phyloP scores from a whole-genome alignment of 2,888 invertebrate species.

The Diplolepis rosae region DNA sequence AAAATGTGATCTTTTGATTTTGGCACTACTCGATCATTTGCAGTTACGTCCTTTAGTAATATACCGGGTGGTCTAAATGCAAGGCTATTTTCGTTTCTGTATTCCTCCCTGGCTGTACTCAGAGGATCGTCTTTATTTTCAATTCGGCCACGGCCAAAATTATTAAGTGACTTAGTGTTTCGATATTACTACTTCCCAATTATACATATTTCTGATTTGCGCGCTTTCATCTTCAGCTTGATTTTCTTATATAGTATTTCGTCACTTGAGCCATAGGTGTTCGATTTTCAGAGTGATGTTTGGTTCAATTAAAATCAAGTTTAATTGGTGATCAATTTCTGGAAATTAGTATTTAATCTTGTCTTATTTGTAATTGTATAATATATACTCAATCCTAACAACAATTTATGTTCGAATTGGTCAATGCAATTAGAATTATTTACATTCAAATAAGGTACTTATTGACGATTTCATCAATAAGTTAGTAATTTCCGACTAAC shows the following conservation, averaged over 20 bases:
- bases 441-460: too few species aligned
- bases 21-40: constrained; percentile 62
- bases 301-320: too few species aligned
- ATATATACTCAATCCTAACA: too few species aligned
- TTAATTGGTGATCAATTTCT: too few species aligned
- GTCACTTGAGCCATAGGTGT: neutral
- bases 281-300: too few species aligned
- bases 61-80: constrained; percentile 63
- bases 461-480: too few species aligned
- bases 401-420: too few species aligned
- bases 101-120: constrained; percentile 47
- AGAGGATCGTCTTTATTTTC: constrained; percentile 66
- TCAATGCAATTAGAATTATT: too few species aligned
- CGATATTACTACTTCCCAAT: neutral
- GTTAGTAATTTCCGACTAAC: too few species aligned
- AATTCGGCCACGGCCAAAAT: constrained; percentile 71
- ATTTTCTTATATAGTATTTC: constrained; percentile 1
- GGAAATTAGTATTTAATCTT: too few species aligned
- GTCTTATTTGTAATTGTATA: too few species aligned
- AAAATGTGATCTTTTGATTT: constrained; percentile 63
- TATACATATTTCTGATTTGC: constrained; percentile 1
- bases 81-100: constrained; percentile 60
- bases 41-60: constrained; percentile 55
- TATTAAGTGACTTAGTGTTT: constrained; percentile 24
- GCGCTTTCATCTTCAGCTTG: neutral